These are phyloP conservation scores for Hippocampus comes DNA, from an alignment of 2,113 vertebrate species.

Conservation along the genomic window DNA sequence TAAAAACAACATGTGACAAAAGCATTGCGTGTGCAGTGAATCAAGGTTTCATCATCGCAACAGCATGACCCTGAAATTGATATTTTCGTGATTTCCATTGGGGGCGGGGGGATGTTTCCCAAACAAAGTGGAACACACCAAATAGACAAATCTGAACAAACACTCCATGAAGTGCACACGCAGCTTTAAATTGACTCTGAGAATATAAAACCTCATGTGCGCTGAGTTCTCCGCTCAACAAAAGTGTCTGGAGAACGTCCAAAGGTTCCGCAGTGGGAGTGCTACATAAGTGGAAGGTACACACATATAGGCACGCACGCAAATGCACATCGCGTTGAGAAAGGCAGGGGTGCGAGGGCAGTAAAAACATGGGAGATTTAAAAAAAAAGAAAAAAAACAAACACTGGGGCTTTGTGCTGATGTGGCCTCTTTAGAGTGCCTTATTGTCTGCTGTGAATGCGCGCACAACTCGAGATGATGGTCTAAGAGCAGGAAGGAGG, in stretches of 20 bases:
- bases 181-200: conserved; percentile 37
- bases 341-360: too few species aligned
- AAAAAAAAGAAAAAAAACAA: too few species aligned
- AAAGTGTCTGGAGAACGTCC: conserved; percentile 50
- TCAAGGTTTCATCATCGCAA: too few species aligned
- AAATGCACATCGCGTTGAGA: neutral
- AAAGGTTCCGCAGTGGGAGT: conserved; percentile 34
- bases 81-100: neutral
- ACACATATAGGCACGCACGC: conserved; percentile 21
- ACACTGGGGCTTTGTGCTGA: too few species aligned
- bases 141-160: neutral
- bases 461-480: too few species aligned
- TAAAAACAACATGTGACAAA: too few species aligned
- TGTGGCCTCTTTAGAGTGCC: too few species aligned
- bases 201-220: conserved; percentile 55
- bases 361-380: too few species aligned
- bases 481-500: too few species aligned
- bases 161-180: neutral
- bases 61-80: too few species aligned
- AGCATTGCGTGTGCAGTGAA: too few species aligned
- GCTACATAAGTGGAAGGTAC: conserved; percentile 23
- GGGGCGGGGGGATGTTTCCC: accelerated
- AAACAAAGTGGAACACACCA: neutral
- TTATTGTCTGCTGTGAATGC: too few species aligned
- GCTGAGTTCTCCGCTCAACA: conserved; percentile 28